Percentiles rank a stretch among this genome's conserved stretches.
Conservation (phyloP, 2,113 vertebrate species). For the Daphoenositta chrysoptera region DNA sequence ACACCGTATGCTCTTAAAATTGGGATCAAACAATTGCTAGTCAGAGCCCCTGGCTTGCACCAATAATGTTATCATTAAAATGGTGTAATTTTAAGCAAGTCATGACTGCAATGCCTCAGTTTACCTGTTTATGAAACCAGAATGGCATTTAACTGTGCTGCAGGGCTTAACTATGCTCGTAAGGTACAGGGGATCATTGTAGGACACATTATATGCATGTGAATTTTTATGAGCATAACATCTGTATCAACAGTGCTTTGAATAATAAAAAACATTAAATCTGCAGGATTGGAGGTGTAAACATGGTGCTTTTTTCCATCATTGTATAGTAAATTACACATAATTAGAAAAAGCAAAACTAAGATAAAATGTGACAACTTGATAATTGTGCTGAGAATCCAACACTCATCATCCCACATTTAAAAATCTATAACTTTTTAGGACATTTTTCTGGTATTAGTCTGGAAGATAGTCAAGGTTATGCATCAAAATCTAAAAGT, state of each 20-base stretch:
- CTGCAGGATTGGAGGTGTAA: not conserved
- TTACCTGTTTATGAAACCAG: not conserved
- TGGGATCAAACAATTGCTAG: not conserved
- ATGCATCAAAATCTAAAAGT: constrained; percentile 18
- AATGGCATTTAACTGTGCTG: not conserved
- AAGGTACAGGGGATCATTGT: not conserved
- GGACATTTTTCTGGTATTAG: constrained; percentile 12
- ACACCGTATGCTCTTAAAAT: not conserved
- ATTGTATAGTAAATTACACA: not conserved
- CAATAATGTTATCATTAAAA: not conserved
- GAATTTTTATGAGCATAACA: not conserved
- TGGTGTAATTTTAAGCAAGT: not conserved
- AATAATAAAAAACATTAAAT: not conserved
- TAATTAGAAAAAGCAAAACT: not conserved
- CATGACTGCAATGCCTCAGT: not conserved
- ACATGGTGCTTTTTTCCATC: not conserved
- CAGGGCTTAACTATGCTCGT: not conserved
- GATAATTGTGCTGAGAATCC: not conserved
- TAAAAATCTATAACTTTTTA: not conserved
- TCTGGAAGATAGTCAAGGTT: constrained; percentile 31
- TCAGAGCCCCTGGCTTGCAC: not conserved
- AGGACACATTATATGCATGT: not conserved
- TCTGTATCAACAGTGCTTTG: not conserved
- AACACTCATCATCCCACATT: not conserved
- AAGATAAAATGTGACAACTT: not conserved